phyloP scores from a whole-genome alignment of 2,888 invertebrate genomes.

The Serrognathus titanus region DNA sequence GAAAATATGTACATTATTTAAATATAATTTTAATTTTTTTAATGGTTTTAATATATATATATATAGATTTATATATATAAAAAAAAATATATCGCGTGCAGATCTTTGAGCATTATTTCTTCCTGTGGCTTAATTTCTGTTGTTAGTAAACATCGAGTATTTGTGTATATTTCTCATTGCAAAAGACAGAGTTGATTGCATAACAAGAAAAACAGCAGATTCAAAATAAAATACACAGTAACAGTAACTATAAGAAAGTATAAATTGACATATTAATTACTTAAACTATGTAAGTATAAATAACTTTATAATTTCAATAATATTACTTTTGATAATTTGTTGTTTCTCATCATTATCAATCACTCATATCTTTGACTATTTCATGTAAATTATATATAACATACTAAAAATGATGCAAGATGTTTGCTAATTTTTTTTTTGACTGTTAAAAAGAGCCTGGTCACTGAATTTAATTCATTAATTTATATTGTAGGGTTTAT shows the following conservation, averaged over 20 bases:
- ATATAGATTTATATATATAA: slow-evolving; percentile 11
- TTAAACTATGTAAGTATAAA: no score
- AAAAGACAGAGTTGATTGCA: neutral
- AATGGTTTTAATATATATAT: neutral
- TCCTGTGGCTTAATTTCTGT: neutral
- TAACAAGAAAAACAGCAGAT: neutral
- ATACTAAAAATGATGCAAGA: neutral
- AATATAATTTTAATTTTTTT: slow-evolving; percentile 3
- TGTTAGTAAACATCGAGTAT: neutral
- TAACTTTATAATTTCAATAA: no score
- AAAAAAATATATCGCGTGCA: slow-evolving; percentile 19
- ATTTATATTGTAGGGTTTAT: slow-evolving; percentile 1
- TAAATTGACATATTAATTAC: no score
- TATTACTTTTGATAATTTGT: neutral
- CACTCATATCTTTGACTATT: neutral
- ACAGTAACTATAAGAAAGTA: no score
- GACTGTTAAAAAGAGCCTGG: slow-evolving; percentile 1
- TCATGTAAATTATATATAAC: no score
- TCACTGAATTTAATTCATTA: neutral
- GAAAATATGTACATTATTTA: neutral
- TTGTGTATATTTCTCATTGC: neutral
- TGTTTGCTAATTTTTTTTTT: neutral
- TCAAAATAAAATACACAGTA: no score
- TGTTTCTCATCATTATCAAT: neutral
- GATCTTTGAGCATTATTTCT: slow-evolving; percentile 14